Evolutionary conservation across 2,888 invertebrate species (phyloP), one percentile per base, ranked within the genome.

Genomic region (Laothoe populi): DNA sequence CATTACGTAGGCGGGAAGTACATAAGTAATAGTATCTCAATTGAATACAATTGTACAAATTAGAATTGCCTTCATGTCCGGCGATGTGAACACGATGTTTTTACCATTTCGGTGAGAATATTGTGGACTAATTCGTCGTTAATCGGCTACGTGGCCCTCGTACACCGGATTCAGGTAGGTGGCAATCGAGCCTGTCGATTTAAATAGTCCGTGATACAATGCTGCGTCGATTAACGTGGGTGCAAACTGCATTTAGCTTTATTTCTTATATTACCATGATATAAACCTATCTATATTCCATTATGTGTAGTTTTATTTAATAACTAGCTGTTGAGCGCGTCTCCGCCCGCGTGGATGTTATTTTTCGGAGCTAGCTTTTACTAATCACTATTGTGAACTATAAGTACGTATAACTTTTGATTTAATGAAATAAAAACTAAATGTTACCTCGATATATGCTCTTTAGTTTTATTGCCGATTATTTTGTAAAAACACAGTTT

Each of bases 81-180:
- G 46, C 64, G 79, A 78, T 87, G 88, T 74, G 87, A 90, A 88
- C 83, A 65, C 67, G 58, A 63, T 69, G 66, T 73, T 77, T 76
- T 75, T 72, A 69, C 73, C 64, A 76, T 83, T 84, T 88, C 87
- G 80, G 72, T 89, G 89, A 84, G 89, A 90, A 88, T 70, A 63
- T 60, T 61, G 60, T 60, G 64, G 65, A 65, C 59, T 67, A 66
- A 68, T 70, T 66, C 63, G 64, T 66, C 61, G 62, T 68, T 63
- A 59, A 63, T 61, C 11, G 63, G 10, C 4, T 66, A 69, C 66
- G 74, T 72, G 70, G 71, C 63, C 65, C 62, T 61, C 64, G 64
- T 63, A 65, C 66, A 57, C n/a, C 62, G 66, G 63, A 31, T 59
- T 59, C 66, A 57, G 67, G 65, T 71, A 67, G 63, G 59, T 65